A percentile compares a stretch with the other conserved stretches of the same genome.
These are phyloP conservation scores for Carassius auratus DNA, from an alignment of 2,113 vertebrate species.

Conservation along the genomic window DNA sequence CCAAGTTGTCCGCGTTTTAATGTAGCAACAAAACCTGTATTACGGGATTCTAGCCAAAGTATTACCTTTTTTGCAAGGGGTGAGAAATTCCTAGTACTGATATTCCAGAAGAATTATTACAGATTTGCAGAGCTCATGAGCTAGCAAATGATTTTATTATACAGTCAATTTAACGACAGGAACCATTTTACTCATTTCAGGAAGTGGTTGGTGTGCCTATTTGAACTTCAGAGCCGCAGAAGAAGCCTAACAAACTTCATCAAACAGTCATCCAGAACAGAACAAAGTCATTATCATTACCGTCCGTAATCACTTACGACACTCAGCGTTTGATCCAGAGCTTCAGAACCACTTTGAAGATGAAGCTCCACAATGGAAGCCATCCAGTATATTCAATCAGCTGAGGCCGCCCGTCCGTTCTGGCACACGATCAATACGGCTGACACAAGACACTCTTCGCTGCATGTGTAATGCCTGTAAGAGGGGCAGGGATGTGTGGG, in stretches of 20 bases:
- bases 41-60: neutral
- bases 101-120: neutral
- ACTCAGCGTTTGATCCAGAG: conserved; percentile 39
- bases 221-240: conserved; percentile 19
- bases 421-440: conserved; percentile 57
- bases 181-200: conserved; percentile 12
- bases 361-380: conserved; percentile 44
- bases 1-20: too few relatives aligned
- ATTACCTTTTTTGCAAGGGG: neutral
- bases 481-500: conserved; percentile 43
- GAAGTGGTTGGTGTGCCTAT: neutral
- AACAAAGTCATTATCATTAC: conserved; percentile 52
- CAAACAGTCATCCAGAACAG: conserved; percentile 9
- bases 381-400: conserved; percentile 48
- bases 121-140: neutral
- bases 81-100: neutral
- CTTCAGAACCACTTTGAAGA: conserved; percentile 47
- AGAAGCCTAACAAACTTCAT: neutral
- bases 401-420: neutral
- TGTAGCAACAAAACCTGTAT: too few relatives aligned
- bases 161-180: neutral
- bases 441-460: conserved; percentile 34
- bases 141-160: neutral
- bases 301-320: conserved; percentile 38
- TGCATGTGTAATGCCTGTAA: conserved; percentile 54